Evolutionary conservation across 2,888 invertebrate species (phyloP).

Genomic region (Xanthia icteritia): DNA sequence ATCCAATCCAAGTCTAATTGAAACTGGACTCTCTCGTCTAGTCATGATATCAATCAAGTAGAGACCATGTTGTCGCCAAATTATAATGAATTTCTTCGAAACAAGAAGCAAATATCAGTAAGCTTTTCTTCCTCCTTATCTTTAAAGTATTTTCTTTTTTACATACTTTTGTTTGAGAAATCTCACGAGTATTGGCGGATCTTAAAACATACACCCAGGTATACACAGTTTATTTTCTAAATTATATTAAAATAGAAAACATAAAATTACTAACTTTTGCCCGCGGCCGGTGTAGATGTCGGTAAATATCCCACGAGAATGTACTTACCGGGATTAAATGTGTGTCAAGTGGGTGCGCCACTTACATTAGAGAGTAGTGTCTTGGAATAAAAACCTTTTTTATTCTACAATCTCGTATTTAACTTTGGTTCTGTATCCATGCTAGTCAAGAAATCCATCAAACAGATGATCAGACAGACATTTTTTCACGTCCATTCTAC

Average conservation of each 20-base stretch:
- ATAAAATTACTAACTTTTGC: background rate
- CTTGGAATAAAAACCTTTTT: background rate
- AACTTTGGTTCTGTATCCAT: background rate
- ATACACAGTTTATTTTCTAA: too few species aligned
- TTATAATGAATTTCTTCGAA: background rate
- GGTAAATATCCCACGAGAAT: background rate
- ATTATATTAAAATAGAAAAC: background rate
- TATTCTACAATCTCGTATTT: too few species aligned
- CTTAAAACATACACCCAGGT: background rate
- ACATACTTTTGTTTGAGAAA: background rate
- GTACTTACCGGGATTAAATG: background rate
- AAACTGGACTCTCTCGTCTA: background rate
- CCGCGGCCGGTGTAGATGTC: background rate
- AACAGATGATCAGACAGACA: background rate
- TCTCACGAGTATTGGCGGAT: background rate
- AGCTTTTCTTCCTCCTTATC: too few species aligned
- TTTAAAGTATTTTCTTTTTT: background rate
- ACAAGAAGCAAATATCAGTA: background rate
- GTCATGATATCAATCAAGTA: background rate
- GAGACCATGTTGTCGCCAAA: background rate
- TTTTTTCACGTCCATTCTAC: background rate
- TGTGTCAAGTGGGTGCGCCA: too few species aligned
- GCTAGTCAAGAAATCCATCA: background rate
- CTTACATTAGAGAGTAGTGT: background rate
- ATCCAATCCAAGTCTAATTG: background rate